phyloP scores from a whole-genome alignment of 2,113 vertebrate species.

The Carassius carassius region DNA sequence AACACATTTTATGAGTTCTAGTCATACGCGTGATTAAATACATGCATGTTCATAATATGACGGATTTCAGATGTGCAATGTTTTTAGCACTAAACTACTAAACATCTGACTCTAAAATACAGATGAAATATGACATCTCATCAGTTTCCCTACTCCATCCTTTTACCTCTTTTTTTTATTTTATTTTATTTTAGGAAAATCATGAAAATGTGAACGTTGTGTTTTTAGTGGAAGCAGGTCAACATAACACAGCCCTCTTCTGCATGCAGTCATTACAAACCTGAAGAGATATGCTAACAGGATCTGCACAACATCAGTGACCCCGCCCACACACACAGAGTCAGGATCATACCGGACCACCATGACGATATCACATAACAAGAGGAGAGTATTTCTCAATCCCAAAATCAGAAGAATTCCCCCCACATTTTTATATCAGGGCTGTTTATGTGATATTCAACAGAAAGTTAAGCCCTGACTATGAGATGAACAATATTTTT shows the following conservation, averaged over 20 bases:
- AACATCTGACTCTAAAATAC: background rate
- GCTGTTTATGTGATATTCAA: background rate
- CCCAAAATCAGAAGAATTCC: background rate
- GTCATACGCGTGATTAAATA: background rate
- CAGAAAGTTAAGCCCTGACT: background rate
- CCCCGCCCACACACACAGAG: background rate
- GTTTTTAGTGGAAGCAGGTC: background rate
- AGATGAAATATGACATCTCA: background rate
- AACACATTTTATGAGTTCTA: background rate
- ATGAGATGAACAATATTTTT: background rate
- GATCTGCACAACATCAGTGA: background rate
- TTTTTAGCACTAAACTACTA: background rate
- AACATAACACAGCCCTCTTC: background rate
- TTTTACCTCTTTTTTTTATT: background rate
- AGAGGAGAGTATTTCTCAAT: background rate
- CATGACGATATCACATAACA: background rate
- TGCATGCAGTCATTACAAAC: background rate
- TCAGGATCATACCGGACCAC: constrained; percentile 1
- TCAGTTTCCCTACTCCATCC: background rate
- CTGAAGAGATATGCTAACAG: background rate
- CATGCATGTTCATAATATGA: background rate
- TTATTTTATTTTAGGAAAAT: background rate
- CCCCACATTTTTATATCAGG: background rate
- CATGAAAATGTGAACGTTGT: background rate
- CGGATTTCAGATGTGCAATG: background rate